Percentiles rank a stretch among this genome's conserved stretches.
Evolutionary conservation across 2,113 vertebrate species (phyloP).

Genomic region (Microcebus ravelobensis): DNA sequence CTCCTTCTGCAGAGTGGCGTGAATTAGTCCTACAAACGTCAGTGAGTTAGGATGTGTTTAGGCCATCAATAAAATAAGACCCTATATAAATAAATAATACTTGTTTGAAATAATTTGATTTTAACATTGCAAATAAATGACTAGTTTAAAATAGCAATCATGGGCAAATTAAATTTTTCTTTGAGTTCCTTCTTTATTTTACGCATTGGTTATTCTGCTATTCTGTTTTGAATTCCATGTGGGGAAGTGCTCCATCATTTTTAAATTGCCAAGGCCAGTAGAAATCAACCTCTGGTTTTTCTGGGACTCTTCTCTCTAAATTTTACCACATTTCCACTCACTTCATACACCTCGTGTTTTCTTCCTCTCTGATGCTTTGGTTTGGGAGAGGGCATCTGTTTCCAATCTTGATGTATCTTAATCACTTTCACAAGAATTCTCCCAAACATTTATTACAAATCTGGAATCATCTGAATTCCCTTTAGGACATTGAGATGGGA

Average conservation of each 20-base stretch:
- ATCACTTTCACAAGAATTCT: background rate
- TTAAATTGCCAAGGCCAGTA: background rate
- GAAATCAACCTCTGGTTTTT: background rate
- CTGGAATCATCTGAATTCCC: background rate
- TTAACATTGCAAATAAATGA: background rate
- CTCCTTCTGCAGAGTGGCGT: fast-evolving
- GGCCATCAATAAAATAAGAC: background rate
- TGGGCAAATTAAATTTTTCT: background rate
- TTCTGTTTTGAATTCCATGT: background rate
- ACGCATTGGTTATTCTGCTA: background rate
- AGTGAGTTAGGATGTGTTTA: background rate
- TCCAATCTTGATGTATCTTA: background rate
- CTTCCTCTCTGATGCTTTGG: fast-evolving
- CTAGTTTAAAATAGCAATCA: background rate
- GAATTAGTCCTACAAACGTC: background rate
- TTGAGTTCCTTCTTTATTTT: background rate
- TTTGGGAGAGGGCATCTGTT: fast-evolving
- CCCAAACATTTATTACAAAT: background rate
- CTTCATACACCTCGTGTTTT: background rate
- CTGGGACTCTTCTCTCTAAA: background rate
- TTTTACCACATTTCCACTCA: too few species aligned
- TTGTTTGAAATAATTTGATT: background rate
- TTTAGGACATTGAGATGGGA: background rate
- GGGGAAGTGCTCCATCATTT: background rate
- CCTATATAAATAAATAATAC: background rate